Evolutionary conservation across 2,113 vertebrate species (phyloP), one percentile per base, ranked within the genome.

Genomic region (Corythaixoides concolor): DNA sequence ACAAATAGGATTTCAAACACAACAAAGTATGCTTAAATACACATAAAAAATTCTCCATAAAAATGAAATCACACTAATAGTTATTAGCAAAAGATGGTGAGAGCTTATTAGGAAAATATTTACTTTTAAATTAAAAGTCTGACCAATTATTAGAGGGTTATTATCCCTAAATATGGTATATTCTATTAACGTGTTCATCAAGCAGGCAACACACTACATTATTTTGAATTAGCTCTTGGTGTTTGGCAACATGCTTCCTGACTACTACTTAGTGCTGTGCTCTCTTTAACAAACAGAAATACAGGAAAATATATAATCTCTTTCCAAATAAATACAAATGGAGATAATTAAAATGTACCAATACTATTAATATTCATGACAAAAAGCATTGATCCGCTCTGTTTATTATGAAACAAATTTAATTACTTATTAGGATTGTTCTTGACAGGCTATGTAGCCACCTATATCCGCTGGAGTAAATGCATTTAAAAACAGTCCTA

Each of bases 1-100:
- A 98, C 83, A 98, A 78, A 97, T 59, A 98, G 79, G 77, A 75
- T 97, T 96, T 97, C 93, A 97, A 89, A 96, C 85, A 93, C 80
- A 94, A 94, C 50, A 95, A 91, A 91, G 67, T 72, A 95, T 94
- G 87, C 88, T 94, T 45, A 94, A 92, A 95, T 89, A 90, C 93
- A 64, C 77, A 97, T 96, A 77, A 96, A 95, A 60, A 97, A 93
- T 60, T 58, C 23, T 91, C 75, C 93, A 93, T 92, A 95, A 93
- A 95, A 52, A 76, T 89, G 58, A 90, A 79, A 63, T 69, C 30
- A 52, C 63, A 80, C 17, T 64, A 70, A 62, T 85, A 84, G 82
- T 83, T 94, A 88, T 94, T 94, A 96, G 85, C 47, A 74, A 90
- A 78, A 53, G 89, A 83, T 45, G 66, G 26, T 72, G 73, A 94